Evolutionary conservation across 2,888 invertebrate species (phyloP), one percentile per base, ranked within the genome.

Genomic region (Yponomeuta malinellus): DNA sequence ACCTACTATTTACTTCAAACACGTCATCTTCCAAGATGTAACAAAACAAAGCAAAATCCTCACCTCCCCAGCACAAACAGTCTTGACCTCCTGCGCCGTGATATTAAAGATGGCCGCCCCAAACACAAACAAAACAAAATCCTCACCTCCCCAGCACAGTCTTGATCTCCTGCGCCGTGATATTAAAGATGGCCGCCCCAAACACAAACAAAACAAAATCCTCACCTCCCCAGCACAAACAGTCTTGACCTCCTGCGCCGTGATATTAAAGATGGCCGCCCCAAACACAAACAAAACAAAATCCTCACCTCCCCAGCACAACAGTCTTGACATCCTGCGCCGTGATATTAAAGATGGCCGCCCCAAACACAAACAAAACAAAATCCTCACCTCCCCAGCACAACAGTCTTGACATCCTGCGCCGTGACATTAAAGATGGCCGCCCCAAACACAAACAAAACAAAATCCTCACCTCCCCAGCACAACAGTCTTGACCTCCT

Each of bases 111-210:
- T 52, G 9, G 48, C 48, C 10, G 9, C 2, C 10, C 6, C 48
- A 12, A 10, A 0, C 33, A 33, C 33, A 33, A 33, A 33, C 33
- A 33, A 3, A 33, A 33, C 2, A 2, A 33, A 33, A 0, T 33
- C 33, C 75, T 72, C 33, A 84, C 84, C 81, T 83, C 64, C 87
- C 86, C 43, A 80, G 72, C 23, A 52, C 52, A 52, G 85, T 86
- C 73, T 80, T 77, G 29, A 78, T 79, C 23, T 79, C 72, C 64
- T 78, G 76, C 48, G 79, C 78, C 31, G 79, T 80, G 52, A 83
- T 76, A 64, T 84, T 81, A 73, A 83, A 78, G 72, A 86, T 74
- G 23, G 23, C 33, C 2, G 33, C 33, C 33, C 5, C 33, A 33
- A 33, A 33, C 1, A 5, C 33, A 33, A 33, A 33, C 33, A 33